Base-by-base conservation (phyloP, 2,113 vertebrate species). In the Cynopterus brachyotis region DNA sequence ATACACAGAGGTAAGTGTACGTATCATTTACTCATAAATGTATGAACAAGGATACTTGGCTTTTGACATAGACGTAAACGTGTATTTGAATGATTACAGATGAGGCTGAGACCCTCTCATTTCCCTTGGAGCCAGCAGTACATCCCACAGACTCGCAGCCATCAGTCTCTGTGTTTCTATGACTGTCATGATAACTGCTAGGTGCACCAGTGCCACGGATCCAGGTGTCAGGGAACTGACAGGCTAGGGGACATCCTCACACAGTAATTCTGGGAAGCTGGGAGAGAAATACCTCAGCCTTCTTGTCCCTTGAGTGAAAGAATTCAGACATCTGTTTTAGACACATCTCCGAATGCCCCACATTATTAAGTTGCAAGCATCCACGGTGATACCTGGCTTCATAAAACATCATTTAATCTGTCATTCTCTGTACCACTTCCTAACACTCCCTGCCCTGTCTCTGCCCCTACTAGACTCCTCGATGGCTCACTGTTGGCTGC, bases 391-490 rank as follows among this genome's bases (percentile, higher is more conserved):
- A 26, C 1, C 11, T 8, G 4, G 6, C 19, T 70, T 24, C 35
- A 12, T 7, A 26, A 17, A 6, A 10, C 13, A 26, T 9, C 12
- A 30, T 37, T 30, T 35, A 42, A 5, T 1, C 6, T 9, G 19
- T 42, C 8, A 3, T 2, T 37, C 37, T 13, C 13, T 9, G 24
- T 0, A 19, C 50, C 20, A 20, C 0, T 22, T 60, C 35, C n/a
- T 7, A 12, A 13, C 0, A 2, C 6, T 50, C 37, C 28, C 6
- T n/a, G 4, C 9, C 42, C 10, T 0, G 3, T 7, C 0, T 1
- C 47, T 28, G 3, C 0, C 5, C 12, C 20, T 40, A 2, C 3
- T 6, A 22, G 40, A 37, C 10, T 5, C 0, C 15, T 20, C 16
- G 1, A 8, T 24, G 30, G 5, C 40, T 89, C 19, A 20, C 35